These are phyloP conservation scores for Prenolepis imparis DNA, from an alignment of 2,888 invertebrate genomes.

Conservation along the genomic window DNA sequence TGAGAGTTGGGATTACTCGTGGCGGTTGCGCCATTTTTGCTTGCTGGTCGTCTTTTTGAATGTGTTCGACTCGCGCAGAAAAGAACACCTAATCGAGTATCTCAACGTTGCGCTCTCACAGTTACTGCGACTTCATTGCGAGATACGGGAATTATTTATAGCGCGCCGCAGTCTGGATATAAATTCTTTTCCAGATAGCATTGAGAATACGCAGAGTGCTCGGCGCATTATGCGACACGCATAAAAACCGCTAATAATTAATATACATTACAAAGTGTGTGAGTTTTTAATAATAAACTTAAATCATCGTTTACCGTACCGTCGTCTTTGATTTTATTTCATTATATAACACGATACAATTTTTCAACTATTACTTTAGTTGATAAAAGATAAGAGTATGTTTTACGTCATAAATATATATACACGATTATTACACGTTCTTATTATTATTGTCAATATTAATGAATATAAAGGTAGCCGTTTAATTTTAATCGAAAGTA, in stretches of 20 bases:
- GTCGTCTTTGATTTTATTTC: neutral
- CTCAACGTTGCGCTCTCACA: conserved; percentile 25
- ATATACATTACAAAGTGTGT: neutral
- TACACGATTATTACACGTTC: neutral
- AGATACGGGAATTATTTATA: conserved; percentile 21
- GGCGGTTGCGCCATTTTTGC: conserved; percentile 51
- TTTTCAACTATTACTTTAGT: neutral
- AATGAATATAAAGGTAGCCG: neutral
- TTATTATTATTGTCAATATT: neutral
- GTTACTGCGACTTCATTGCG: conserved; percentile 18
- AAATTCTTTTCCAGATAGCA: neutral
- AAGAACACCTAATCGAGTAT: conserved; percentile 41
- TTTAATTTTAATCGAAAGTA: neutral
- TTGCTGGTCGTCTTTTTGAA: conserved; percentile 35
- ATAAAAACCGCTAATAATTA: neutral
- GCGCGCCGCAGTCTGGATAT: neutral
- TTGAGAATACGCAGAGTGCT: neutral
- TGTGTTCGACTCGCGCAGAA: neutral
- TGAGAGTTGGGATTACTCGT: conserved; percentile 44
- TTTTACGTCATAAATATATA: neutral
- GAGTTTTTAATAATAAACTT: neutral
- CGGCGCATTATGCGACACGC: neutral
- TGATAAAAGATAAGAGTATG: neutral
- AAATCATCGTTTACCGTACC: neutral
- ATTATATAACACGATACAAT: neutral